phyloP scores from a whole-genome alignment of 2,797 vertebrate species.

The Dryobates pubescens region DNA sequence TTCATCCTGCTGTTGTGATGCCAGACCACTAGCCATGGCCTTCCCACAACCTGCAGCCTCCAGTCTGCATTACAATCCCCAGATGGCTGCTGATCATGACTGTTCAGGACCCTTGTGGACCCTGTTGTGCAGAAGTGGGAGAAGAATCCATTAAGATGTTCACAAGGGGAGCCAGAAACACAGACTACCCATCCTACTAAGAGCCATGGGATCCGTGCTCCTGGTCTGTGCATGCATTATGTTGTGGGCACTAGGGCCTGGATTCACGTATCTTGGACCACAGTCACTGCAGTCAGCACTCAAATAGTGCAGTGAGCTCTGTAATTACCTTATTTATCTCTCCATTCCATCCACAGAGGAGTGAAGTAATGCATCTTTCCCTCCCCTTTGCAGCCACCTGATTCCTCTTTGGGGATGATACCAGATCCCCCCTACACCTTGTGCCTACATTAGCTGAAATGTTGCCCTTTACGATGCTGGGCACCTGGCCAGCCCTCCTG shows the following conservation, averaged over 20 bases:
- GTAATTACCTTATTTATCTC: neutral
- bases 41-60: neutral
- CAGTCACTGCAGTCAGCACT: neutral
- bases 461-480: constrained; percentile 60
- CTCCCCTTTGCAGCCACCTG: constrained; percentile 46
- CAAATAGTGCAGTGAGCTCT: neutral
- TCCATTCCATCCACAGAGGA: constrained; percentile 1
- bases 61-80: rapidly evolving
- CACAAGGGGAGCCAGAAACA: neutral
- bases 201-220: neutral
- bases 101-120: neutral
- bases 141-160: neutral
- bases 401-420: constrained; percentile 57
- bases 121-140: neutral
- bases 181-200: rapidly evolving
- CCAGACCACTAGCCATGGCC: neutral
- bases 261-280: neutral
- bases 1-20: neutral
- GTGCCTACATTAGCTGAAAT: constrained; percentile 31
- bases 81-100: neutral
- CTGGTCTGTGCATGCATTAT: rapidly evolving
- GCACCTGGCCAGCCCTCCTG: constrained; percentile 41
- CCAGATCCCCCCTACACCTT: constrained; percentile 26
- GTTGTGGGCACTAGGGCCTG: neutral
- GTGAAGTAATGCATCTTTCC: neutral